Evolutionary conservation across 2,888 invertebrate genomes (phyloP).

Genomic region (Ceraclea dissimilis): DNA sequence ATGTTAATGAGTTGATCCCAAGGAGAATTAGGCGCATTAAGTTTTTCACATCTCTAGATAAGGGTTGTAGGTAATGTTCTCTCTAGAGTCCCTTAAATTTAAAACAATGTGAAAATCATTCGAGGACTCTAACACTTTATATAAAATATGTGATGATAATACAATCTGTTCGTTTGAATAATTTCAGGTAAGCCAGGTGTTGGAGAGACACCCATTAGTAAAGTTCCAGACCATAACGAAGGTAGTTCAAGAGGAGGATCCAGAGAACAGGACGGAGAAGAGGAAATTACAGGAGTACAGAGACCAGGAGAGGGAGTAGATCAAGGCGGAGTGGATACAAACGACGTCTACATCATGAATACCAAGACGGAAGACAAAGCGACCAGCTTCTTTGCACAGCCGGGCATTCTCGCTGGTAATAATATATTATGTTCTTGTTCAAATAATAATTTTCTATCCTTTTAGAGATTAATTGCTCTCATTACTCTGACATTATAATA

Average conservation of each 20-base stretch:
- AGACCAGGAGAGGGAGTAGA: constrained; percentile 38
- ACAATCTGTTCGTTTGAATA: too few species aligned
- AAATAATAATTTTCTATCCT: neutral
- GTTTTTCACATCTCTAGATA: too few species aligned
- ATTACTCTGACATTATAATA: neutral
- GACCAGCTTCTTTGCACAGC: constrained; percentile 91
- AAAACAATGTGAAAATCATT: too few species aligned
- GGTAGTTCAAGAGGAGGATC: constrained; percentile 35
- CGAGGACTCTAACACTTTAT: too few species aligned
- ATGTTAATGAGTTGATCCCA: too few species aligned
- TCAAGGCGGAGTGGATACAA: constrained; percentile 40
- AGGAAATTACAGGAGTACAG: constrained; percentile 34
- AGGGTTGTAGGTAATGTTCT: too few species aligned
- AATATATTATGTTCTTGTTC: too few species aligned
- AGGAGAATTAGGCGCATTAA: too few species aligned
- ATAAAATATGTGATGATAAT: too few species aligned
- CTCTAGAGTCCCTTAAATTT: too few species aligned
- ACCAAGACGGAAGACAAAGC: constrained; percentile 74
- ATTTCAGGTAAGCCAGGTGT: constrained; percentile 19
- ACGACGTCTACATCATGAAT: constrained; percentile 73
- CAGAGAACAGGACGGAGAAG: constrained; percentile 28
- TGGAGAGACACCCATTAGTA: constrained; percentile 8
- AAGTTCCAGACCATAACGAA: constrained; percentile 29
- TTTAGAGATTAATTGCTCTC: neutral
- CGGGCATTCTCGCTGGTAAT: constrained; percentile 84